Conservation (phyloP, 2,888 invertebrate genomes). For the Ornithoptera priamus region DNA sequence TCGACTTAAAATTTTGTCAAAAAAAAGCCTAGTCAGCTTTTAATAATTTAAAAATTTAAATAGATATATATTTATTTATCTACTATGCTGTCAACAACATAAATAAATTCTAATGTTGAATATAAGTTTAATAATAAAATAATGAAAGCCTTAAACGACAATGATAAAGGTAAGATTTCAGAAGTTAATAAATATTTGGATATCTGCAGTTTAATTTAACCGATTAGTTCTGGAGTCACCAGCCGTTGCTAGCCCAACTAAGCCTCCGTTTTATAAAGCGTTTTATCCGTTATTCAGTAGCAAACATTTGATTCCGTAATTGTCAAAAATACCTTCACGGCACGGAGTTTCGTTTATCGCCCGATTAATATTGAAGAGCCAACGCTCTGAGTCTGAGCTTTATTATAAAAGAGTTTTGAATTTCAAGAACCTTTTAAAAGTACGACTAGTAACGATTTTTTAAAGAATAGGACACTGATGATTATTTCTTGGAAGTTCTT, state of each 20-base stretch:
- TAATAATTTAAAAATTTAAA: too few species aligned
- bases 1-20: too few species aligned
- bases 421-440: background rate
- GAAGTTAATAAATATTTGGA: constrained; percentile 23
- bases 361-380: background rate
- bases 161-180: constrained; percentile 1
- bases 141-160: background rate
- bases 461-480: background rate
- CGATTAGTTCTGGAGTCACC: constrained; percentile 65
- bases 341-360: background rate
- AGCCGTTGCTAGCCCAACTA: constrained; percentile 38
- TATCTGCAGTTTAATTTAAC: constrained; percentile 33
- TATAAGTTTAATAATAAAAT: background rate
- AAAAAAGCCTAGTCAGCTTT: too few species aligned
- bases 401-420: background rate
- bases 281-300: constrained; percentile 22
- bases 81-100: background rate
- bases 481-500: background rate
- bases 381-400: background rate
- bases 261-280: constrained; percentile 26
- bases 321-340: constrained; percentile 1
- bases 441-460: background rate
- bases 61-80: background rate
- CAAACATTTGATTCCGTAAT: constrained; percentile 15
- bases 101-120: background rate